Percentiles rank a stretch among this genome's conserved stretches.
These are phyloP conservation scores for Cyanoderma ruficeps DNA, from an alignment of 2,113 vertebrate species.

Conservation along the genomic window DNA sequence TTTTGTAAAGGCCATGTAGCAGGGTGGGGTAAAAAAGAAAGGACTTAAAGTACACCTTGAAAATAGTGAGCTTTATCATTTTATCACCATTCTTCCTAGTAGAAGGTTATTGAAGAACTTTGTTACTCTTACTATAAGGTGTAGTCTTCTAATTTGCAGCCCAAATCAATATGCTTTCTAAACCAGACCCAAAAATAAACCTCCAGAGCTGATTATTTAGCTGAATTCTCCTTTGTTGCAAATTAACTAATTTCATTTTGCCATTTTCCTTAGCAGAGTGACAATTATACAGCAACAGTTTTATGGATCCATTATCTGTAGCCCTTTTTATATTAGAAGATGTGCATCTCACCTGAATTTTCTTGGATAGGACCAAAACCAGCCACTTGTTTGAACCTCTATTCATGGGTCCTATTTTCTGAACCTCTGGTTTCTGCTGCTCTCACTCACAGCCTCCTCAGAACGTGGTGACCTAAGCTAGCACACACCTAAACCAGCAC, in stretches of 20 bases:
- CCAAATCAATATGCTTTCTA: neutral
- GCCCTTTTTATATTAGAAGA: neutral
- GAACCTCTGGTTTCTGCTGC: neutral
- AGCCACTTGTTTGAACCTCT: neutral
- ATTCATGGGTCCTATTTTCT: neutral
- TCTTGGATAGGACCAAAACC: neutral
- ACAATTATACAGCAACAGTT: neutral
- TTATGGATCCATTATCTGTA: neutral
- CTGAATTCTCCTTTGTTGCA: neutral
- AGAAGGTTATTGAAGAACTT: neutral
- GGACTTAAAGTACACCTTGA: neutral
- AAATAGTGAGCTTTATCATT: neutral
- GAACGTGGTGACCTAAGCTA: rapidly evolving
- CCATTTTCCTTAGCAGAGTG: neutral
- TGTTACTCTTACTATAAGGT: neutral
- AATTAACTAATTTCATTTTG: neutral
- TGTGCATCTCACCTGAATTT: neutral
- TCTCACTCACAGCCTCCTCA: neutral
- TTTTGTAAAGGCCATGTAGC: neutral
- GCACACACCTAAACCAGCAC: neutral
- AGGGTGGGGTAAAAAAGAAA: neutral
- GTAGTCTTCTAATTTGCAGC: neutral
- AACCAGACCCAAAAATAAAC: neutral
- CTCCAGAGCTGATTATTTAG: neutral
- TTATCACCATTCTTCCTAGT: neutral